Base-by-base conservation (phyloP, 2,113 vertebrate species). In the Melanerpes aurifrons region DNA sequence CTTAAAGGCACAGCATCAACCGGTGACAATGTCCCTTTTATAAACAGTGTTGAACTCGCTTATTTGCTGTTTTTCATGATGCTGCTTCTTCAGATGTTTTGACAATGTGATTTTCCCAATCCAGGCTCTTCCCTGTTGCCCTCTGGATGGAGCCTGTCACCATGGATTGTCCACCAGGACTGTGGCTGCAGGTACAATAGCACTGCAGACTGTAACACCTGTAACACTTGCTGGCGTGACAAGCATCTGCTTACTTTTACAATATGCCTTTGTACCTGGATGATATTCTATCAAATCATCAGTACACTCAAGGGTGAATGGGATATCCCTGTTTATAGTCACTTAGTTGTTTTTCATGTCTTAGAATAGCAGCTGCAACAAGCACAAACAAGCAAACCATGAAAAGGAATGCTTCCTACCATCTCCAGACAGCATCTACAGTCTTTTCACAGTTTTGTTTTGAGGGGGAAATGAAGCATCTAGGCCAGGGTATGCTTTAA, bases 201-300 rank as follows among this genome's bases (percentile, higher is more conserved):
- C 2, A 3, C 12, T 40, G 14, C 2, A 3, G 50, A 8, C 17
- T 15, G 8, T 10, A 63, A 50, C 29, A 72, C 22, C 48, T 73
- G 9, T 21, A 37, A 1, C 4, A 2, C 28, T 48, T 28, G 12
- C 15, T 0, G 1, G 29, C 0, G 0, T 45, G 62, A 80, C 0
- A 0, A 86, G 74, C 2, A 0, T 35, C 64, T 87, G 47, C 48
- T 47, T 3, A 1, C 63, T 86, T 50, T 10, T 8, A 50, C 18
- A 31, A 43, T 1, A 1, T 5, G 3, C 58, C 22, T 64, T 86
- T 75, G 58, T 68, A 59, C 50, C 32, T 83, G 61, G 15, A 24
- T 18, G 69, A 14, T 29, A 37, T 58, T 86, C 29, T 78, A 69
- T 57, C 45, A 75, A 94, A 66, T n/a, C 72, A 79, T 83, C 0